Base-by-base conservation (phyloP, 2,797 vertebrate genomes). In the Sus cebifrons region DNA sequence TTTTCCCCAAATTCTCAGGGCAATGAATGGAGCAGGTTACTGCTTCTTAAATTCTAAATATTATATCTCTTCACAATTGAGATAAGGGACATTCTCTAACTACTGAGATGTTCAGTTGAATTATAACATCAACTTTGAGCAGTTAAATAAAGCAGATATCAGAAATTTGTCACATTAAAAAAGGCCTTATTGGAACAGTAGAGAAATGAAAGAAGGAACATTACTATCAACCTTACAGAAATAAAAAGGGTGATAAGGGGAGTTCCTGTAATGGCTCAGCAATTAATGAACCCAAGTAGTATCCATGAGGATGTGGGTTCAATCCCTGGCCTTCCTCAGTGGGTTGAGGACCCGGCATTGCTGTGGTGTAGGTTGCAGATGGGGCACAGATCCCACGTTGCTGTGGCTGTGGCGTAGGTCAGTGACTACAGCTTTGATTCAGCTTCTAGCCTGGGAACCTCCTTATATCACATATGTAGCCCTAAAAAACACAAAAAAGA, bases 141-240 rank as follows among this genome's bases (percentile, higher is more conserved):
- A 49, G 7, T 40, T 70, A 86, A 58, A 16, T 92, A 83, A 92
- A 96, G 36, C 20, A 67, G n/a, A 65, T 64, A 71, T 86, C 64
- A 92, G 68, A 86, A 54, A 89, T 82, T 67, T 89, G n/a, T 8
- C 58, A 73, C 27, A 75, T 52, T 92, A 54, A 65, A n/a, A 64
- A 88, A 88, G 49, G 13, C 64, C 25, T 74, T 40, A 52, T 52
- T 94, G 74, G 56, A 86, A 89, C 21, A 74, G 15, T 67, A 70
- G 64, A 96, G 74, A 94, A 96, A 40, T 82, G 62, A 89, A 70
- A 92, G 70, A 86, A 29, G 52, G 11, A 64, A 3, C 12, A 64
- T 73, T 92, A 78, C n/a, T 73, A 44, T 9, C 77, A 56, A 94
- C 25, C 27, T 77, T 89, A 71, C 1, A 29, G n/a, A 83, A 89